phyloP scores from a whole-genome alignment of 2,113 vertebrate species.

The Melanerpes formicivorus region DNA sequence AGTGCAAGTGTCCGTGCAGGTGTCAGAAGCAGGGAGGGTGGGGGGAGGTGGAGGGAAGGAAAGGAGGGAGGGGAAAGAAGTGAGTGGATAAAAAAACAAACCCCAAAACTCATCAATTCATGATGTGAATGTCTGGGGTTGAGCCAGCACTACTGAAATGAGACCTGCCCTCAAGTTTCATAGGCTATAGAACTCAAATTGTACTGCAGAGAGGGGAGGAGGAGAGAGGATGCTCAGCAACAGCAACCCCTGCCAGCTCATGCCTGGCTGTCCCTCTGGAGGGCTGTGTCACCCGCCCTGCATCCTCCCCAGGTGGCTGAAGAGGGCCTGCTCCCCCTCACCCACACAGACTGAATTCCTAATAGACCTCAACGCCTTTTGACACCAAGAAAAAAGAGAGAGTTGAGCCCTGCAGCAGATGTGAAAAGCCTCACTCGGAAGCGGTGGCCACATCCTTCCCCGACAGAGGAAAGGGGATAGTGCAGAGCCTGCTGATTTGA shows the following conservation, averaged over 20 bases:
- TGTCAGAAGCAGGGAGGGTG: neutral
- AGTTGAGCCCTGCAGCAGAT: neutral
- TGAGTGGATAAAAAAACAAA: neutral
- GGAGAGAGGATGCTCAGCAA: neutral
- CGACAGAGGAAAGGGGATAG: too few relatives aligned
- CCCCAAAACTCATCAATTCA: neutral
- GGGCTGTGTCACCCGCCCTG: neutral
- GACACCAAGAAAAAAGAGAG: neutral
- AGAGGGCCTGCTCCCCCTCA: neutral
- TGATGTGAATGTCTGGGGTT: neutral
- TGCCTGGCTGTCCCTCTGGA: neutral
- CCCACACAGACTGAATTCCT: neutral
- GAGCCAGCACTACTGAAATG: neutral
- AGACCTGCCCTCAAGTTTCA: neutral
- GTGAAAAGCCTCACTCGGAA: neutral
- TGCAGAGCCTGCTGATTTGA: neutral
- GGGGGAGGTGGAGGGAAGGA: neutral
- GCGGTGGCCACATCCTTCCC: neutral
- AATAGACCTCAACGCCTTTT: neutral
- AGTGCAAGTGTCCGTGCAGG: conserved; percentile 4
- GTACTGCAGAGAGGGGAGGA: neutral
- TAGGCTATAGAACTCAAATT: neutral
- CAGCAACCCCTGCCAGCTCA: neutral
- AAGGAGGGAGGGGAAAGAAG: neutral
- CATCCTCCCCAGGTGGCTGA: neutral